A percentile compares a stretch with the other conserved stretches of the same genome.
These are phyloP conservation scores for Elanoides forficatus DNA, from an alignment of 2,113 vertebrate species.

Conservation along the genomic window DNA sequence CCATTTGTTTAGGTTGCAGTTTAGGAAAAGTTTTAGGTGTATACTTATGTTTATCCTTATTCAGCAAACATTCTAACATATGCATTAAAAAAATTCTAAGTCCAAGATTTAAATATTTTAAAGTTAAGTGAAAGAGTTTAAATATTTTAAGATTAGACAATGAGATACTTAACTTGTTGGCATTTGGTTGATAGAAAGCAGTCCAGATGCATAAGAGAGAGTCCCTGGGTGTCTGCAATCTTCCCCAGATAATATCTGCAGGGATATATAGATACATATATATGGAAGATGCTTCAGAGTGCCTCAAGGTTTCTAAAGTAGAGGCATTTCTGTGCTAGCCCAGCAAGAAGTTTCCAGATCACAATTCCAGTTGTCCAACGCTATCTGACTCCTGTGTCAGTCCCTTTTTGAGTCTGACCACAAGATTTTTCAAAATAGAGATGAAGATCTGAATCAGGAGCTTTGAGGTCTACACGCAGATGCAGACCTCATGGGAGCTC, in stretches of 20 bases:
- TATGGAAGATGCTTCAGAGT: background rate
- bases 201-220: background rate
- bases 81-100: background rate
- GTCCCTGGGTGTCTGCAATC: background rate
- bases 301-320: background rate
- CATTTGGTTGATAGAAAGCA: background rate
- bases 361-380: background rate
- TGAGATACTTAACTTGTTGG: background rate
- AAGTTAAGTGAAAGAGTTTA: background rate
- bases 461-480: background rate
- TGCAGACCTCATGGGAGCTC: background rate
- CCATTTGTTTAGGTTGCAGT: background rate
- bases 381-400: background rate
- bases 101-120: background rate
- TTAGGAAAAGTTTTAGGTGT: background rate
- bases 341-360: background rate
- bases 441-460: background rate
- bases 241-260: background rate
- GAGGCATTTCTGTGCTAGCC: rapidly evolving
- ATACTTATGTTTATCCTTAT: background rate
- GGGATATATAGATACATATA: background rate
- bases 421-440: background rate
- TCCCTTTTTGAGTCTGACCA: background rate
- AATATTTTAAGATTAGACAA: background rate
- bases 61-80: background rate